Percentiles rank a stretch among this genome's conserved stretches.
Evolutionary conservation across 2,888 invertebrate genomes (phyloP).

Genomic region (Emmelina monodactyla): DNA sequence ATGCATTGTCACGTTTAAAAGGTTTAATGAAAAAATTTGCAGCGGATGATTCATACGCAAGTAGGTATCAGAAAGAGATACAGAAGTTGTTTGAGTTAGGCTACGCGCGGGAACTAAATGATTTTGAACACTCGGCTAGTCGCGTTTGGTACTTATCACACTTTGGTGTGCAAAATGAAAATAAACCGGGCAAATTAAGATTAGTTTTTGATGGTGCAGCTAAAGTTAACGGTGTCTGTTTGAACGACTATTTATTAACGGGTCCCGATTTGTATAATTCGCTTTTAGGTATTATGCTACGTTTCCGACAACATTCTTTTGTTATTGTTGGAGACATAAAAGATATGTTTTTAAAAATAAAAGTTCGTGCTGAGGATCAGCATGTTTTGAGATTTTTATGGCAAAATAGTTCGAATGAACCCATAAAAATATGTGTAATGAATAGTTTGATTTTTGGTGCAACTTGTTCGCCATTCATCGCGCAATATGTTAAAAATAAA

Average conservation of each 20-base stretch:
- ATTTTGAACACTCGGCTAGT: conserved; percentile 11
- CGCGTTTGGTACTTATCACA: conserved; percentile 14
- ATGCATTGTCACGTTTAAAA: conserved; percentile 9
- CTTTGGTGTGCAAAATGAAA: conserved; percentile 15
- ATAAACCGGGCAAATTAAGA: conserved; percentile 15
- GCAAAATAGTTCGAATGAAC: no score
- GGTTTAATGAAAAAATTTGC: conserved; percentile 11
- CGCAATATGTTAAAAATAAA: no score
- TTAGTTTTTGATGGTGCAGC: conserved; percentile 15
- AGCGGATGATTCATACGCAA: conserved; percentile 6
- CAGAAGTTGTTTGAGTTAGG: conserved; percentile 12
- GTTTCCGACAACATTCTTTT: conserved; percentile 12
- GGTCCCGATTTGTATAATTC: conserved; percentile 17
- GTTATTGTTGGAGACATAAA: conserved; percentile 13
- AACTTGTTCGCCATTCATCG: no score
- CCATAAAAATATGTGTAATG: no score
- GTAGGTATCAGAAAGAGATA: conserved; percentile 11
- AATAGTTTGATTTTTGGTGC: no score
- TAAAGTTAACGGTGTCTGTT: conserved; percentile 12
- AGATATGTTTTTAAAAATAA: conserved; percentile 14
- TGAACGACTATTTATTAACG: conserved; percentile 12
- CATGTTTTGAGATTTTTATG: conserved; percentile 15
- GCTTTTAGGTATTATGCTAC: conserved; percentile 15
- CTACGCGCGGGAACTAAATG: conserved; percentile 15
- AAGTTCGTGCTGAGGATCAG: conserved; percentile 14